phyloP scores from a whole-genome alignment of 1,140 invertebrate species.

The Dreissena rostriformis region DNA sequence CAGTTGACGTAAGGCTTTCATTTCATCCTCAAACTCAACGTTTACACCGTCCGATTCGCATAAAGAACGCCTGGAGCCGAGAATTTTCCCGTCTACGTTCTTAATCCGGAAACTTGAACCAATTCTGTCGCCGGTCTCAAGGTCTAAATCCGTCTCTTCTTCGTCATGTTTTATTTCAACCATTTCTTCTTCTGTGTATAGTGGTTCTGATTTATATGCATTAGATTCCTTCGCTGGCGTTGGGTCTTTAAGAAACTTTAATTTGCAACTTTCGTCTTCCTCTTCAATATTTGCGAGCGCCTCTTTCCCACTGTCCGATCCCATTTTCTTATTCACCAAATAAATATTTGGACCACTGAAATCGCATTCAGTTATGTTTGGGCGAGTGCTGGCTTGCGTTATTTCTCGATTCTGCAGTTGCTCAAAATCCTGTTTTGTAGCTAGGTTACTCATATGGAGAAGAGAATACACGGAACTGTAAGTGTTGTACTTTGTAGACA shows the following conservation, averaged over 20 bases:
- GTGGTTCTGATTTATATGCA: neutral
- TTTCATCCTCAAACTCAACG: constrained; percentile 20
- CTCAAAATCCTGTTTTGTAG: constrained; percentile 32
- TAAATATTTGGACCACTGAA: constrained; percentile 38
- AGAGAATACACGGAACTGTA: constrained; percentile 46
- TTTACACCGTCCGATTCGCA: constrained; percentile 3
- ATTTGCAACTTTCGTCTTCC: neutral
- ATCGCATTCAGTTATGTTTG: constrained; percentile 27
- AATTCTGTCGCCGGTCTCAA: constrained; percentile 4
- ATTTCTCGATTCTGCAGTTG: constrained; percentile 5
- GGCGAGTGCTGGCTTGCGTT: neutral
- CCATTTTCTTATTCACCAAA: constrained; percentile 8
- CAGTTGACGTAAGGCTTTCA: constrained; percentile 7
- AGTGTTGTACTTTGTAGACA: constrained; percentile 37
- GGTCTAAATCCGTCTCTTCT: neutral
- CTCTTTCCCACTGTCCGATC: neutral
- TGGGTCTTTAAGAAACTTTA: neutral
- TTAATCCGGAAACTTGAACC: constrained; percentile 27
- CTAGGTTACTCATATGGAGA: constrained; percentile 24
- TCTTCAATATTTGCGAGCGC: neutral
- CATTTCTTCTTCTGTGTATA: neutral
- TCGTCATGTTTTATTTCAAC: neutral
- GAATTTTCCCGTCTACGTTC: constrained; percentile 45
- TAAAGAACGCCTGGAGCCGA: constrained; percentile 30
- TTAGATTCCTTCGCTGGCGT: neutral